Evolutionary conservation across 1,140 invertebrate genomes (phyloP).

Genomic region (Cydia strobilella): DNA sequence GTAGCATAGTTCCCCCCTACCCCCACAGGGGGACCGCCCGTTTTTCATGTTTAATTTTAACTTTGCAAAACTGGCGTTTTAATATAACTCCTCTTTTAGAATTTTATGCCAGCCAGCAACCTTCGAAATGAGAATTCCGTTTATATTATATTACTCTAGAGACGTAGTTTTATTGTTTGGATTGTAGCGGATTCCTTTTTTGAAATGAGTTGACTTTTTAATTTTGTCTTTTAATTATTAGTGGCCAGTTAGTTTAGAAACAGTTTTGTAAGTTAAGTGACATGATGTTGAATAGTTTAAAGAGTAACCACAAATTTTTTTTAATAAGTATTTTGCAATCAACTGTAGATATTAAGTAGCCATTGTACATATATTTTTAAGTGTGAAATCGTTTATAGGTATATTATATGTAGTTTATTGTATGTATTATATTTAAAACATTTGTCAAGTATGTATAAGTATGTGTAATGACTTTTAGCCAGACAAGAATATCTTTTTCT

Average conservation of each 20-base stretch:
- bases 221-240: background rate
- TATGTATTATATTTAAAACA: no score
- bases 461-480: background rate
- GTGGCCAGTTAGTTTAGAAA: background rate
- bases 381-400: no score
- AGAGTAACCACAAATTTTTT: no score
- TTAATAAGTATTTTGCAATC: no score
- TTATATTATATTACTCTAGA: constrained; percentile 52
- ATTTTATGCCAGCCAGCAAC: constrained; percentile 64
- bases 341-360: no score
- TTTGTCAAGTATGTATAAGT: no score
- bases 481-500: background rate
- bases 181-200: constrained; percentile 45
- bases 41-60: constrained; percentile 80
- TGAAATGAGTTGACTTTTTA: constrained; percentile 7
- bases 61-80: constrained; percentile 74
- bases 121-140: constrained; percentile 58
- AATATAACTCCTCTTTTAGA: constrained; percentile 70
- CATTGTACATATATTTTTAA: no score
- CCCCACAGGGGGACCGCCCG: constrained; percentile 46
- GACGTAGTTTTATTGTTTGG: constrained; percentile 70
- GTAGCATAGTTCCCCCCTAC: constrained; percentile 59
- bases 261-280: background rate
- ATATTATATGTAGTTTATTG: no score
- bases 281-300: no score